Base-by-base conservation (phyloP, 2,113 vertebrate species). In the Ptyas mucosa region DNA sequence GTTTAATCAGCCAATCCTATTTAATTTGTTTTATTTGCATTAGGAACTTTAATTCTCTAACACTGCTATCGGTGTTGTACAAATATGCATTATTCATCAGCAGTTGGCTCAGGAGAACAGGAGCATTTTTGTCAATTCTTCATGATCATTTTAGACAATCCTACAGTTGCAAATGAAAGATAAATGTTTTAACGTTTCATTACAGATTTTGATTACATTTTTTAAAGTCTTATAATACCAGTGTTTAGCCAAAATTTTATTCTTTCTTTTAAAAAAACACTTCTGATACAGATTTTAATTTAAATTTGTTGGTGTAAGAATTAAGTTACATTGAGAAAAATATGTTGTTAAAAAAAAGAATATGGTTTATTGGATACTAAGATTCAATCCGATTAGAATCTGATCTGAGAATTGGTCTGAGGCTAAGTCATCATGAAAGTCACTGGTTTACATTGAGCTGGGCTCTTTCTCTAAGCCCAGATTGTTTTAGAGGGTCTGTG, bases 21-120 rank as follows among this genome's bases (percentile, higher is more conserved):
- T 91, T 95, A 39, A 39, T 51, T 94, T 0, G 95, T 53, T 53
- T 92, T 95, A 91, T 93, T 95, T 85, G 57, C 90, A 0, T 94
- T 93, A 87, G 89, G 93, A 55, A n/a, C 6, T 52, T 69, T 88
- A 95, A 46, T n/a, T 95, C 34, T 75, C 0, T 93, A 0, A 46
- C 87, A 93, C 90, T 85, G 92, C 26, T 64, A 88, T 24, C 49
- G 9, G 64, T 89, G 53, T 94, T 93, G 61, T 46, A 23, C 29
- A 52, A 9, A 12, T 21, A 54, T 69, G 34, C 49, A 88, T 88
- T 89, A 92, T 88, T 88, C 57, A 92, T 69, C 55, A 88, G 29
- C 58, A 29, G 58, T 88, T 87, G 43, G 51, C 29, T 57, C 88
- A 92, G 75, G 94, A 95, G 93, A 92, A 57, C 14, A 3, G 51